phyloP scores from a whole-genome alignment of 2,888 invertebrate species.

The Drosophila neonasuta region DNA sequence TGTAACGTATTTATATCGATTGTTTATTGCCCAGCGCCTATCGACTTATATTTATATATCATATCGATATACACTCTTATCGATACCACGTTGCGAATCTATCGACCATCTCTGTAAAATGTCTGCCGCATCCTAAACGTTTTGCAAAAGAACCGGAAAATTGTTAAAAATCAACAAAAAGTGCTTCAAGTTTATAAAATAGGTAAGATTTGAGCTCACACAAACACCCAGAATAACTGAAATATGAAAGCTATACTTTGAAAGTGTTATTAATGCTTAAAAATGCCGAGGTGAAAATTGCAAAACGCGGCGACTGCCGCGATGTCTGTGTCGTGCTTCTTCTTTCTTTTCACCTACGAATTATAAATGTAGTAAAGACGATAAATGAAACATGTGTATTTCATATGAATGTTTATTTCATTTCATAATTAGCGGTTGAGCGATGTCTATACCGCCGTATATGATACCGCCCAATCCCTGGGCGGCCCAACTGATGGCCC shows the following conservation, averaged over 20 bases:
- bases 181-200: slow-evolving; percentile 26
- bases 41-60: neutral
- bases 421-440: slow-evolving; percentile 47
- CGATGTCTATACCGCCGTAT: slow-evolving; percentile 82
- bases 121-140: slow-evolving; percentile 73
- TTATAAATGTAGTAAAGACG: slow-evolving; percentile 2
- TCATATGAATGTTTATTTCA: slow-evolving; percentile 12
- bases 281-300: slow-evolving; percentile 45
- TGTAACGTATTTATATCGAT: slow-evolving; percentile 30
- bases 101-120: slow-evolving; percentile 56
- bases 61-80: neutral
- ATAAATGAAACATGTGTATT: slow-evolving; percentile 26
- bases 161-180: slow-evolving; percentile 43
- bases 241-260: neutral
- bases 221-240: neutral
- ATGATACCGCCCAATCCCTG: slow-evolving; percentile 86
- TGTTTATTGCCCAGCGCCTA: neutral
- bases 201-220: slow-evolving; percentile 43
- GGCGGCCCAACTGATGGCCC: slow-evolving; percentile 95
- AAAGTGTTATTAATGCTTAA: slow-evolving; percentile 25
- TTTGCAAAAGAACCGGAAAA: slow-evolving; percentile 67
- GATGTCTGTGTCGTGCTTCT: slow-evolving; percentile 42
- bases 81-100: slow-evolving; percentile 18
- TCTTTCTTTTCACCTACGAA: slow-evolving; percentile 33
- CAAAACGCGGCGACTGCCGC: slow-evolving; percentile 53